A percentile compares a stretch with the other conserved stretches of the same genome.
Evolutionary conservation across 1,140 invertebrate species (phyloP).

Genomic region (Philopotamus ludificatus): DNA sequence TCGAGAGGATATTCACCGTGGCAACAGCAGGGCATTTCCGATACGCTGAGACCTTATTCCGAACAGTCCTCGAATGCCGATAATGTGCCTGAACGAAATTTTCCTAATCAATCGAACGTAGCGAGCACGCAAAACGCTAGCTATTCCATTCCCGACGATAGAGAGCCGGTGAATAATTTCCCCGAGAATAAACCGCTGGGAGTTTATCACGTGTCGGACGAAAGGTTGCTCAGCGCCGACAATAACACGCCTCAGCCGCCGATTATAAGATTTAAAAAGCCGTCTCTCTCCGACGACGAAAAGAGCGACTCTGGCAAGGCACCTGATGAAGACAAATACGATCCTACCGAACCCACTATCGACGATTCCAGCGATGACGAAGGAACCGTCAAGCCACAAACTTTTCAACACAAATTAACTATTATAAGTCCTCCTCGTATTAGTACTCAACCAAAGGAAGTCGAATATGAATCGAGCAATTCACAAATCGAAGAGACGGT

Average conservation of each 20-base stretch:
- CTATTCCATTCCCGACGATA: slow-evolving; percentile 14
- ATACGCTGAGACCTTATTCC: background rate
- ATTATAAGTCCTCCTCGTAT: slow-evolving; percentile 34
- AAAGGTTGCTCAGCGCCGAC: slow-evolving; percentile 3
- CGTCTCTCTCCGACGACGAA: slow-evolving; percentile 57
- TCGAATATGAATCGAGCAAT: slow-evolving; percentile 10
- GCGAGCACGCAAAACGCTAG: background rate
- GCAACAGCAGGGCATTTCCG: slow-evolving; percentile 28
- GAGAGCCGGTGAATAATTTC: background rate
- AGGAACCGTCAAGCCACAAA: slow-evolving; percentile 19
- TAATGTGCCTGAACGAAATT: background rate
- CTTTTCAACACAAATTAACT: slow-evolving; percentile 25
- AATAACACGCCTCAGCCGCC: slow-evolving; percentile 59
- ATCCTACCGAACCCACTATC: slow-evolving; percentile 65
- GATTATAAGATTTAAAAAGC: slow-evolving; percentile 52
- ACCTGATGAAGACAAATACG: slow-evolving; percentile 66
- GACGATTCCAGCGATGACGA: slow-evolving; percentile 52
- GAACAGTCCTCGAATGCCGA: background rate
- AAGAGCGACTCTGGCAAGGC: slow-evolving; percentile 63
- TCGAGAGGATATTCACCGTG: slow-evolving; percentile 18
- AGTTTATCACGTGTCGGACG: slow-evolving; percentile 19
- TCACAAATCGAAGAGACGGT: slow-evolving; percentile 22
- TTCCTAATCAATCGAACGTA: slow-evolving; percentile 18
- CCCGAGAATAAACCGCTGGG: background rate
- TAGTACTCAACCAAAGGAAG: slow-evolving; percentile 15